Evolutionary conservation across 2,888 invertebrate species (phyloP), one percentile per base, ranked within the genome.

Genomic region (Macrophya annulata): DNA sequence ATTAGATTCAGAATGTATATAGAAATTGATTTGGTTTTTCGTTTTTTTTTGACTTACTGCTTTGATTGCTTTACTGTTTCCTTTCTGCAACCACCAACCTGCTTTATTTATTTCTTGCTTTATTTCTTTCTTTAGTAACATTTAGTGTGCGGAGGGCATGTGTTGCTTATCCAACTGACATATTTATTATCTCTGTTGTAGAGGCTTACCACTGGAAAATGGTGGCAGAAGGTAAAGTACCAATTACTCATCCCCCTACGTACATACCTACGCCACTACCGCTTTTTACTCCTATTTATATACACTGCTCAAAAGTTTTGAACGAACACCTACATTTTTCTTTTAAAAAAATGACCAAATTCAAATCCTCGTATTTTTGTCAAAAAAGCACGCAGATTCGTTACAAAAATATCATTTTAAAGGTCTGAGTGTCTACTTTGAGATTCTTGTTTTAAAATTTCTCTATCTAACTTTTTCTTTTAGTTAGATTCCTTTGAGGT

Each of bases 141-240:
- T 17, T 17, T 51, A 51, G 51, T 51, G 51, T 51, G 51, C 51
- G 17, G 51, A 43, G 15, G 31, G 82, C 82, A 68, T 68, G 82
- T 37, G 0, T 83, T 15, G 82, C 82, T 83, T 83, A 68, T 31
- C 48, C 68, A 84, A 85, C 85, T 68, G 81, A 81, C 88, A 88
- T 87, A 90, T 90, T 68, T 92, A 92, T 93, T 94, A 92, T 93
- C 93, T 92, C 92, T 93, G 93, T 95, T 95, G 93, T 95, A 95
- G 95, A 95, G 95, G 93, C 94, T 95, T 94, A 94, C 94, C 92
- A 94, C 94, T 93, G 95, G 95, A 92, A 95, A 95, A 94, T 94
- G 94, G 94, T 95, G 95, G 94, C 94, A 95, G 90, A 95, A 95
- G 95, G 95, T 95, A 95, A 95, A 92, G 92, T 90, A 91, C 90